Evolutionary conservation across 2,888 invertebrate genomes (phyloP).

Genomic region (Troglohyphantes excavatus): DNA sequence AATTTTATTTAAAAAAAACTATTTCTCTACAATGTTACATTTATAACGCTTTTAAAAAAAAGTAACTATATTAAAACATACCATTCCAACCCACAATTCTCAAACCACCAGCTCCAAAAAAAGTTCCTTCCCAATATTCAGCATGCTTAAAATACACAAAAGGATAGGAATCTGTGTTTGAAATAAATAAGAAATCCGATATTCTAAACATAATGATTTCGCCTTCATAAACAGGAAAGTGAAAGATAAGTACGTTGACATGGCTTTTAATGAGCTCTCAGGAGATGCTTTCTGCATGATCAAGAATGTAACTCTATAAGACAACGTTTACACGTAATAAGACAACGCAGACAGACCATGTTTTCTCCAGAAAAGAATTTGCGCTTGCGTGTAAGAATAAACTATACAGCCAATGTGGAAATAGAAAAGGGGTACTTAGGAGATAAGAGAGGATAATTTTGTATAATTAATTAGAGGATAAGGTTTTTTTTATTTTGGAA

Average conservation of each 20-base stretch:
- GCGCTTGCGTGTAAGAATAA: not conserved
- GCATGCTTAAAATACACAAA: not conserved
- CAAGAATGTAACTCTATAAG: not conserved
- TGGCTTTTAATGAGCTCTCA: conserved; percentile 53
- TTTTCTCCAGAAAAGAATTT: not conserved
- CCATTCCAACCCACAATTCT: not conserved
- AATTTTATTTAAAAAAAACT: too few relatives aligned
- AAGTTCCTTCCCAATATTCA: not conserved
- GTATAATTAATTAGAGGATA: too few relatives aligned
- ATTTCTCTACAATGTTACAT: too few relatives aligned
- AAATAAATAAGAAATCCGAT: not conserved
- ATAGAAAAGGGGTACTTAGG: too few relatives aligned
- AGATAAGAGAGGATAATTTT: too few relatives aligned
- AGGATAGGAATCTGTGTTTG: too few relatives aligned
- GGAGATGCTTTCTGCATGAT: not conserved
- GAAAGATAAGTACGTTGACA: conserved; percentile 8
- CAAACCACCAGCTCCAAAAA: not conserved
- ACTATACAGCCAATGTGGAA: too few relatives aligned
- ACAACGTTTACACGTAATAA: not conserved
- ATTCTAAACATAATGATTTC: conserved; percentile 32
- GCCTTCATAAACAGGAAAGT: conserved; percentile 29
- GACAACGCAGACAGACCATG: not conserved
- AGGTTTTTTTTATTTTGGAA: too few relatives aligned
- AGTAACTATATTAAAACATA: too few relatives aligned
- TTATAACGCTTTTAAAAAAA: too few relatives aligned